Evolutionary conservation across 2,888 invertebrate species (phyloP), one percentile per base, ranked within the genome.

Genomic region (Drosophila greeni): DNA sequence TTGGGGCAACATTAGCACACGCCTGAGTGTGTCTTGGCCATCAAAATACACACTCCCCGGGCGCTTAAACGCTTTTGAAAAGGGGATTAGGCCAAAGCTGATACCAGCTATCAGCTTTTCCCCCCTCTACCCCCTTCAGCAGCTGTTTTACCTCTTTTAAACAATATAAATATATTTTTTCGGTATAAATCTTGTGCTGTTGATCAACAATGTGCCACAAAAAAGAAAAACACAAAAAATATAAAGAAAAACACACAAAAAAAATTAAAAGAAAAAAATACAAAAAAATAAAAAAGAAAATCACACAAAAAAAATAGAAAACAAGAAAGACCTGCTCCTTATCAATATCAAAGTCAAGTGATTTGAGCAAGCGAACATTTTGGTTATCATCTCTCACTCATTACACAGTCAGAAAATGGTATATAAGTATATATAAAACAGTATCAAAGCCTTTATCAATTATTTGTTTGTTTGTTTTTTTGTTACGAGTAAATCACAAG

Each of bases 1-100:
- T 69, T 76, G 65, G 68, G 61, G 79, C 82, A n/a, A n/a, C n/a
- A 79, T 84, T 79, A 79, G 79, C 79, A 79, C 84, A 79, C 84
- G 84, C 82, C 79, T 70, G 70, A 79, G 70, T 82, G 61, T 82
- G 61, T 82, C 78, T 82, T 75, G 53, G 65, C 70, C 73, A 69
- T 61, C 26, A 36, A 48, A 47, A 43, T 20, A 59, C 23, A 29
- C 34, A 1, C 60, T 6, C 9, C 18, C 9, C 18, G 23, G 40
- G 52, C 53, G 16, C 54, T 68, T 37, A 33, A 43, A 18, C 45
- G 33, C 39, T 55, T 18, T n/a, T n/a, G n/a, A n/a, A n/a, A n/a
- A 8, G 34, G 59, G 20, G 43, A 43, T 59, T 54, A 45, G 53
- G 9, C 59, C 23, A 52, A 24, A 26, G 26, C 24, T 5, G 42